Conservation (phyloP, 2,113 vertebrate species). For the Falcunculus frontatus region DNA sequence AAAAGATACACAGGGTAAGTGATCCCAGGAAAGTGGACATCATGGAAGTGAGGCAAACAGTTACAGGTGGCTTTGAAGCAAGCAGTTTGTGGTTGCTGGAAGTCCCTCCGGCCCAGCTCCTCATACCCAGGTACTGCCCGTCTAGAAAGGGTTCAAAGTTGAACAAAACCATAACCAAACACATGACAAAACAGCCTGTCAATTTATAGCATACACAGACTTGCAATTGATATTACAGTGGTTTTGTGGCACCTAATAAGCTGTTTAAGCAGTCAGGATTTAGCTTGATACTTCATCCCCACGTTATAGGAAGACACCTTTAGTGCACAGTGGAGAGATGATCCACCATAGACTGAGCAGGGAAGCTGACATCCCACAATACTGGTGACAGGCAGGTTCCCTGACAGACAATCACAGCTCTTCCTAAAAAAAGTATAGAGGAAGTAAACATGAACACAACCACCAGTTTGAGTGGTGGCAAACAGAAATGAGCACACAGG, state of each 20-base stretch:
- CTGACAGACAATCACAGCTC: neutral
- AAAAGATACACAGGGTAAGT: neutral
- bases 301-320: neutral
- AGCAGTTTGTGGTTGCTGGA: neutral
- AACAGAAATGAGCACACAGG: neutral
- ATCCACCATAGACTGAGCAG: neutral
- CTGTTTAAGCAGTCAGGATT: neutral
- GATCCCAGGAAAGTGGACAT: neutral
- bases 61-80: neutral
- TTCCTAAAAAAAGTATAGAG: neutral
- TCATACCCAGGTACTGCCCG: fast-evolving
- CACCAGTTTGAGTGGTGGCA: neutral
- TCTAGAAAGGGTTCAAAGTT: neutral
- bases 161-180: neutral
- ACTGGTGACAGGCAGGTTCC: neutral
- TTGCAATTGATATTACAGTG: neutral
- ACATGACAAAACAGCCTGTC: neutral
- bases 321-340: neutral
- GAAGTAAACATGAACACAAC: neutral
- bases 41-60: neutral
- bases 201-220: neutral
- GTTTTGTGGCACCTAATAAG: neutral
- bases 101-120: neutral
- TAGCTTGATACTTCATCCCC: neutral
- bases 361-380: neutral